Conservation (phyloP, 2,888 invertebrate species). For the Drosophila kokeensis region DNA sequence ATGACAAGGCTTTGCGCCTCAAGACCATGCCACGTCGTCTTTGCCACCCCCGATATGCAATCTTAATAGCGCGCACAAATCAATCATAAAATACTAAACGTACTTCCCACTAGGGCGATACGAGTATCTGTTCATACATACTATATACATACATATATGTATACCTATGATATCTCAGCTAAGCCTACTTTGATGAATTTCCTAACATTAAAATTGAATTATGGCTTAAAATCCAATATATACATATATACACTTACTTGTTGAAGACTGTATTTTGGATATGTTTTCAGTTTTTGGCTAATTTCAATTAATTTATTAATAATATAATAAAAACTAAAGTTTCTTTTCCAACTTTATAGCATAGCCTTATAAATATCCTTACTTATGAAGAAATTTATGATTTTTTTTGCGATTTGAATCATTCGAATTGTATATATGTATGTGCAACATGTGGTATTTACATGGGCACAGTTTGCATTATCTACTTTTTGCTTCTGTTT, state of each 20-base stretch:
- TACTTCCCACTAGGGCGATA: constrained; percentile 26
- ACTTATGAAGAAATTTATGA: too few relatives aligned
- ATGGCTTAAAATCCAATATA: background rate
- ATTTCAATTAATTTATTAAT: too few relatives aligned
- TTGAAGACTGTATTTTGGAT: too few relatives aligned
- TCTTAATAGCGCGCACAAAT: constrained; percentile 72
- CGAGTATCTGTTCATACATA: constrained; percentile 2
- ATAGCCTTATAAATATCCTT: too few relatives aligned
- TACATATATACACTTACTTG: background rate
- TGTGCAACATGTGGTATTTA: background rate
- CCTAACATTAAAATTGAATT: background rate
- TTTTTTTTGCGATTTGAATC: background rate
- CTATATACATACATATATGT: background rate
- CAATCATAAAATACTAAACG: constrained; percentile 62
- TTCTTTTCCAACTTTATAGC: too few relatives aligned
- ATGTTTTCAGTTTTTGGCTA: too few relatives aligned
- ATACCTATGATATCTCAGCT: background rate
- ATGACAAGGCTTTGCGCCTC: constrained; percentile 54
- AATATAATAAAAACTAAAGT: too few relatives aligned
- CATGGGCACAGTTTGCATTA: background rate
- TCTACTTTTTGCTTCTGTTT: constrained; percentile 23
- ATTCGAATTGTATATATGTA: background rate
- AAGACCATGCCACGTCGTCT: constrained; percentile 64
- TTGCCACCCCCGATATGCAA: constrained; percentile 62
- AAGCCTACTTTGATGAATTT: constrained; percentile 1